phyloP scores from a whole-genome alignment of 2,888 invertebrate species.

The Dexiosoma caninum region DNA sequence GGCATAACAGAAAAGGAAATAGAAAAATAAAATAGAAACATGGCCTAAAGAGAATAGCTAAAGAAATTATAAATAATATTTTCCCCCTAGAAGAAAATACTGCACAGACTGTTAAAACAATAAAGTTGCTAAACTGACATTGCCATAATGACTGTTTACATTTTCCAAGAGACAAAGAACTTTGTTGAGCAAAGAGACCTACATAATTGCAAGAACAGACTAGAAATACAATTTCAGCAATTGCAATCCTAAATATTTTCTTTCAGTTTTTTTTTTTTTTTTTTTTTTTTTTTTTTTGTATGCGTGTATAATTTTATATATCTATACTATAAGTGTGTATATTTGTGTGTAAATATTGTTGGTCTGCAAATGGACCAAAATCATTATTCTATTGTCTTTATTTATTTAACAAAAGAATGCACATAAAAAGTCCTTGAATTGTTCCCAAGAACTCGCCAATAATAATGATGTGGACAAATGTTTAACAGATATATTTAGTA shows the following conservation, averaged over 20 bases:
- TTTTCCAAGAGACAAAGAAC: neutral
- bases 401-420: constrained; percentile 30
- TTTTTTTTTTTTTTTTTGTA: neutral
- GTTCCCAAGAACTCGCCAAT: neutral
- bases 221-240: neutral
- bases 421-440: constrained; percentile 56
- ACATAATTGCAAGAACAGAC: neutral
- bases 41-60: constrained; percentile 22
- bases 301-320: neutral
- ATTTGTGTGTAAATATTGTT: constrained; percentile 9
- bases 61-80: constrained; percentile 32
- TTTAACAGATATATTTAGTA: too few relatives aligned
- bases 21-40: neutral
- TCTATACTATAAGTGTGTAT: neutral
- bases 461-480: constrained; percentile 2
- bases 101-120: constrained; percentile 18
- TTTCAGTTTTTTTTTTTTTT: too few relatives aligned
- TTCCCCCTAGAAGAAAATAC: neutral
- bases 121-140: constrained; percentile 25
- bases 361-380: constrained; percentile 4
- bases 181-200: neutral
- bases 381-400: constrained; percentile 47
- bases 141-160: neutral
- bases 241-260: constrained; percentile 23
- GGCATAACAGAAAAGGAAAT: neutral